These are phyloP conservation scores for Silurus meridionalis DNA, from an alignment of 2,113 vertebrate species.

Conservation along the genomic window DNA sequence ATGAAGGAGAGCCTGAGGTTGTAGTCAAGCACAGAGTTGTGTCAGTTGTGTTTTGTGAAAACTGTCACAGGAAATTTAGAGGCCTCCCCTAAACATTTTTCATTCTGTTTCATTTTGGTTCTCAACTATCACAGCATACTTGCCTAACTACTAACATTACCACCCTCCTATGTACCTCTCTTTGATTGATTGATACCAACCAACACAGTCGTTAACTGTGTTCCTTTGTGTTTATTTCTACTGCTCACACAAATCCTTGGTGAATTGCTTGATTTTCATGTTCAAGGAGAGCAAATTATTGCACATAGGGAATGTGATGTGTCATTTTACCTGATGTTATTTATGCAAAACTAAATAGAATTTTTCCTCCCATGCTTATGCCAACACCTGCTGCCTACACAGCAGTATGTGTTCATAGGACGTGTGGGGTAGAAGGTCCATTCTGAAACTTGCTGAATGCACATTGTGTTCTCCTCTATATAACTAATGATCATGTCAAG, in stretches of 20 bases:
- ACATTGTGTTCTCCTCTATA: neutral
- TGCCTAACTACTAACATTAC: neutral
- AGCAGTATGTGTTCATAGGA: neutral
- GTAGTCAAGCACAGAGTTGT: neutral
- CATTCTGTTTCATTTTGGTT: neutral
- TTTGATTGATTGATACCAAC: neutral
- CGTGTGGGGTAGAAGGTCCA: neutral
- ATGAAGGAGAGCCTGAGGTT: constrained; percentile 9
- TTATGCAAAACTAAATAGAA: neutral
- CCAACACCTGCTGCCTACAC: neutral
- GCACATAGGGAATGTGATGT: neutral
- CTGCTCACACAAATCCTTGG: neutral
- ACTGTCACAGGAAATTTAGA: neutral
- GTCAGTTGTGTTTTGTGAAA: constrained; percentile 1
- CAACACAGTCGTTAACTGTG: neutral
- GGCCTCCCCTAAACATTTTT: neutral
- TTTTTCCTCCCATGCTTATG: neutral
- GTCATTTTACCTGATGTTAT: neutral
- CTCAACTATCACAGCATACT: constrained; percentile 5
- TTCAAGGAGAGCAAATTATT: neutral
- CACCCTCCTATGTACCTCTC: neutral
- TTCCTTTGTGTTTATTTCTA: neutral
- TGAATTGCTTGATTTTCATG: neutral
- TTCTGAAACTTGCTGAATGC: neutral
- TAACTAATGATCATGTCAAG: constrained; percentile 14